These are phyloP conservation scores for Junonia oenone DNA, from an alignment of 2,888 invertebrate species.

Conservation along the genomic window DNA sequence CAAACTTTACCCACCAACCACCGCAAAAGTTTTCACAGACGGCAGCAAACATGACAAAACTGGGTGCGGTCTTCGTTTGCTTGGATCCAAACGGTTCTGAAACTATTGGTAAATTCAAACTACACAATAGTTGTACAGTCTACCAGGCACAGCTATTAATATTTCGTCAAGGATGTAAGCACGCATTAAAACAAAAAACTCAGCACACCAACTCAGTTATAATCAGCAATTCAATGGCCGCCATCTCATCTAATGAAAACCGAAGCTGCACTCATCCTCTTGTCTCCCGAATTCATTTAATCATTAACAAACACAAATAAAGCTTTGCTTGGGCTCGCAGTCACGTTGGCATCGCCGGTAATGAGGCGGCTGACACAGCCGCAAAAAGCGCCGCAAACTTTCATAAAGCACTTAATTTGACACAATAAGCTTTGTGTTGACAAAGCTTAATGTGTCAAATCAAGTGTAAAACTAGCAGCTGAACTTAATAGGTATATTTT, in stretches of 20 bases:
- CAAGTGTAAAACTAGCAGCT: no score
- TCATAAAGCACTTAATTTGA: no score
- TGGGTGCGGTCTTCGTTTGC: conserved; percentile 8
- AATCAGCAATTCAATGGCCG: neutral
- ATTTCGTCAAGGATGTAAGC: neutral
- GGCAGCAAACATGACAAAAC: conserved; percentile 8
- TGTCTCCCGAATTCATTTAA: no score
- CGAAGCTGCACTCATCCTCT: neutral
- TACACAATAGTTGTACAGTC: neutral
- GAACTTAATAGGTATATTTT: no score
- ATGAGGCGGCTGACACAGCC: no score
- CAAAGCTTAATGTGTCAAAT: no score
- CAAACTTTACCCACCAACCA: neutral
- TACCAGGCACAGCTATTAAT: conserved; percentile 4
- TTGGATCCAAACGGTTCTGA: neutral
- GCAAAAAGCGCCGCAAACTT: no score
- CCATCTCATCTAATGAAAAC: neutral
- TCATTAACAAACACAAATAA: no score
- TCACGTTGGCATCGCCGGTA: no score
- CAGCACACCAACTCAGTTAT: neutral
- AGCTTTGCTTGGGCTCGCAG: no score
- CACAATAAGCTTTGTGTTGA: no score
- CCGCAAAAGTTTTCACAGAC: neutral
- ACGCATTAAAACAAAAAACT: neutral
- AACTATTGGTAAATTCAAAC: neutral